Conservation (phyloP, 1,140 invertebrate species). For the Formica selysi region DNA sequence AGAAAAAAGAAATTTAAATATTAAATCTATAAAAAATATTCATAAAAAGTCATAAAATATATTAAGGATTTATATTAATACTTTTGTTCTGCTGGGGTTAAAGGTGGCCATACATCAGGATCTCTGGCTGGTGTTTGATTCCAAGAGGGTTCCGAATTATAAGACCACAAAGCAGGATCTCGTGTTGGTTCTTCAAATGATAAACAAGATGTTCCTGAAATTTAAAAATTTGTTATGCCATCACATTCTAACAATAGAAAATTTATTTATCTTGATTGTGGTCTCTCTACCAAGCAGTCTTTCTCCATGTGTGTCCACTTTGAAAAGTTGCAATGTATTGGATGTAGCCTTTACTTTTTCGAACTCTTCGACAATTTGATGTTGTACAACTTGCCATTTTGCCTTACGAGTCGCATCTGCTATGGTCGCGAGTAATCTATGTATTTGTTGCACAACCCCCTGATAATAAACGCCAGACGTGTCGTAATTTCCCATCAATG, state of each 20-base stretch:
- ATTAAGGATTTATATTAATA: constrained; percentile 58
- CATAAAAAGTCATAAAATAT: constrained; percentile 32
- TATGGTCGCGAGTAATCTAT: constrained; percentile 93
- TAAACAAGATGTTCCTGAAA: constrained; percentile 79
- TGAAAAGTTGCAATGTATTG: constrained; percentile 89
- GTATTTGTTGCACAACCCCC: constrained; percentile 96
- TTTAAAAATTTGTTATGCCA: not conserved
- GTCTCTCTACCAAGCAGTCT: constrained; percentile 82
- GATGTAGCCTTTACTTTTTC: constrained; percentile 95
- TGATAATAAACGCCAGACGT: constrained; percentile 98
- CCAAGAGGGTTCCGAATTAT: constrained; percentile 88
- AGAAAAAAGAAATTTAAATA: constrained; percentile 34
- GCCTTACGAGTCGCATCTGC: constrained; percentile 92
- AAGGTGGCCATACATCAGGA: constrained; percentile 96
- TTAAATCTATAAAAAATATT: not conserved
- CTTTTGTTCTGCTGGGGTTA: constrained; percentile 92
- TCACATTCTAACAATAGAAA: not conserved
- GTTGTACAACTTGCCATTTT: constrained; percentile 97
- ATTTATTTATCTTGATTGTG: constrained; percentile 33
- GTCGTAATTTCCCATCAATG: constrained; percentile 98
- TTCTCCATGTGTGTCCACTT: constrained; percentile 87
- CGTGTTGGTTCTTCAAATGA: constrained; percentile 89
- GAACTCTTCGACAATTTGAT: constrained; percentile 95
- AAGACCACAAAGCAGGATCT: constrained; percentile 84
- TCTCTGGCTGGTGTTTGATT: constrained; percentile 92